These are phyloP conservation scores for Hyposoter dolosus DNA, from an alignment of 2,888 invertebrate species.

Conservation along the genomic window DNA sequence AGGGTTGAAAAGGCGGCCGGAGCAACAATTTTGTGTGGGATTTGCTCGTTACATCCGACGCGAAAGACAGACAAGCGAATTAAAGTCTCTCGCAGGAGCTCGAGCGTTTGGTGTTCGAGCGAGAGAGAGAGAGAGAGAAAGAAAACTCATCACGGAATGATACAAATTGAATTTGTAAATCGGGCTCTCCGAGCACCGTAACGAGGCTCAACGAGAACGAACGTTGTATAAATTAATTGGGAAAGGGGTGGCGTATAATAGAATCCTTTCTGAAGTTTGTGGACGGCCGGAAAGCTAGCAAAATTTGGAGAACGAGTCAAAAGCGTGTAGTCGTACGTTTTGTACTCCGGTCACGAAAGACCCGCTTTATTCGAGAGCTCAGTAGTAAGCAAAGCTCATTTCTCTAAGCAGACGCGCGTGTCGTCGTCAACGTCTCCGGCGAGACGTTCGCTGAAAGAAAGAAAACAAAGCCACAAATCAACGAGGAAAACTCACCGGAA, in stretches of 20 bases:
- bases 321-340: neutral
- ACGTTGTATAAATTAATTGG: conserved; percentile 56
- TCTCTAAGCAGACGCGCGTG: neutral
- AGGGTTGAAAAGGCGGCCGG: neutral
- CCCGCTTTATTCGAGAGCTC: conserved; percentile 66
- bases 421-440: neutral
- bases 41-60: neutral
- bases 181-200: neutral
- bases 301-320: neutral
- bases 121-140: neutral
- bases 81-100: conserved; percentile 24
- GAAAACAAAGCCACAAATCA: conserved; percentile 9
- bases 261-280: neutral
- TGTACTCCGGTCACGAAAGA: conserved; percentile 69
- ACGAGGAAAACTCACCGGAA: conserved; percentile 89
- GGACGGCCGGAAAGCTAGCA: neutral
- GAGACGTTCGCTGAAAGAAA: neutral
- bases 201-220: conserved; percentile 9
- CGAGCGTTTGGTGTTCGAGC: neutral
- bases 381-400: neutral
- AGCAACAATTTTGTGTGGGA: conserved; percentile 5
- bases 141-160: conserved; percentile 50
- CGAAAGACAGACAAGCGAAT: conserved; percentile 37
- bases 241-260: conserved; percentile 8
- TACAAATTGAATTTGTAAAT: conserved; percentile 51